Conservation (phyloP, 2,797 vertebrate genomes). For the Octomys mimax region DNA sequence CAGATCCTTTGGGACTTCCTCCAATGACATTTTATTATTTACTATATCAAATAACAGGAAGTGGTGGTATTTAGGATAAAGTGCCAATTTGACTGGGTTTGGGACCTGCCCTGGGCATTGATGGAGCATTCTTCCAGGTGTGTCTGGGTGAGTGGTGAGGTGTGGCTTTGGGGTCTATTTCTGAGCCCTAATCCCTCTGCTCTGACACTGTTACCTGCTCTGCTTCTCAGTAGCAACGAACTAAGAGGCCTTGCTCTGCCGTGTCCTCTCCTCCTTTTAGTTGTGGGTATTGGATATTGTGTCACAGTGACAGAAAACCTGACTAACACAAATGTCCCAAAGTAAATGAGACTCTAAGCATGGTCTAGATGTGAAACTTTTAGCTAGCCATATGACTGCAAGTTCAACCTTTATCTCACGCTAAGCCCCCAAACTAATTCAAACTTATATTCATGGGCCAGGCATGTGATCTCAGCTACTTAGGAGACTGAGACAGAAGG, state of each 20-base stretch:
- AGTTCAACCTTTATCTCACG: neutral
- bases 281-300: neutral
- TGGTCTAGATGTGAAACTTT: slow-evolving; percentile 9
- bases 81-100: neutral
- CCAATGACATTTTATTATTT: slow-evolving; percentile 25
- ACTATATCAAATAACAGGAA: slow-evolving; percentile 38
- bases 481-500: neutral
- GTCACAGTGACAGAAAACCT: neutral
- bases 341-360: neutral
- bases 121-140: neutral
- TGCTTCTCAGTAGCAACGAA: neutral
- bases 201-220: neutral
- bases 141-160: neutral
- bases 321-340: neutral
- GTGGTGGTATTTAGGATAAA: neutral
- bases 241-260: neutral
- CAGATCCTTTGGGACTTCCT: neutral
- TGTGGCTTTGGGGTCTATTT: neutral
- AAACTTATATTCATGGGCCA: neutral
- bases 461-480: neutral
- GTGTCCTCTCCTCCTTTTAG: neutral
- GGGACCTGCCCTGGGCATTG: neutral
- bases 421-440: neutral
- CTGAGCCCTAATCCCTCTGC: neutral
- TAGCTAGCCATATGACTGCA: neutral